Evolutionary conservation across 2,113 vertebrate genomes (phyloP).

Genomic region (Salminus brasiliensis): DNA sequence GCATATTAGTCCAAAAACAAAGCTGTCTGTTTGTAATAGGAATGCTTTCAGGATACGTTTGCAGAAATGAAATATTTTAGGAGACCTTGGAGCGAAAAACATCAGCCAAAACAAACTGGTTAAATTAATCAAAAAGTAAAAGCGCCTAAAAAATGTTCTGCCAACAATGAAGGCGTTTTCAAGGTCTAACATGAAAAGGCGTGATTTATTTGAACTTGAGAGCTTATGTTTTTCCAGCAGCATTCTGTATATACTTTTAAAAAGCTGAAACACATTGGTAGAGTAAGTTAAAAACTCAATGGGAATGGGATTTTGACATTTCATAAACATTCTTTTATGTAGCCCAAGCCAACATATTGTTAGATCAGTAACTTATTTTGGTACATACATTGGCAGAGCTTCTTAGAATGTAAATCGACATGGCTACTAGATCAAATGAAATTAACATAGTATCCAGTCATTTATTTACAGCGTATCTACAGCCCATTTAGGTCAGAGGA

Average conservation of each 20-base stretch:
- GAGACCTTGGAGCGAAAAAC: neutral
- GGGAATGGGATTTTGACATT: too few relatives aligned
- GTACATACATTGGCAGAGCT: too few relatives aligned
- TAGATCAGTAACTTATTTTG: too few relatives aligned
- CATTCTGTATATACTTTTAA: neutral
- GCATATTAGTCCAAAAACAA: neutral
- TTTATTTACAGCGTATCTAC: too few relatives aligned
- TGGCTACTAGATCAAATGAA: too few relatives aligned
- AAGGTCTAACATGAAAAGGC: neutral
- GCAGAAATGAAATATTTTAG: neutral
- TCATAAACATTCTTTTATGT: too few relatives aligned
- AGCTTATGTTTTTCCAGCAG: neutral
- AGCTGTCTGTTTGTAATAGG: neutral
- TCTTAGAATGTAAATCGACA: too few relatives aligned
- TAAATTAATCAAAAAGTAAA: neutral
- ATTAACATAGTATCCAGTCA: too few relatives aligned
- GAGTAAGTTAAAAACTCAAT: too few relatives aligned
- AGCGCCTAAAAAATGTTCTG: neutral
- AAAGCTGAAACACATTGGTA: neutral
- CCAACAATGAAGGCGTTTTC: neutral
- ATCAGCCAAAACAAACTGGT: neutral
- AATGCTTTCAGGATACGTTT: slow-evolving; percentile 39
- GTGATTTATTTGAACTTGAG: neutral
- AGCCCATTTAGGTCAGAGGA: too few relatives aligned
- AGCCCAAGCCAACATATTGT: too few relatives aligned